These are phyloP conservation scores for Cotesia congregata DNA, from an alignment of 2,888 invertebrate genomes.

Conservation along the genomic window DNA sequence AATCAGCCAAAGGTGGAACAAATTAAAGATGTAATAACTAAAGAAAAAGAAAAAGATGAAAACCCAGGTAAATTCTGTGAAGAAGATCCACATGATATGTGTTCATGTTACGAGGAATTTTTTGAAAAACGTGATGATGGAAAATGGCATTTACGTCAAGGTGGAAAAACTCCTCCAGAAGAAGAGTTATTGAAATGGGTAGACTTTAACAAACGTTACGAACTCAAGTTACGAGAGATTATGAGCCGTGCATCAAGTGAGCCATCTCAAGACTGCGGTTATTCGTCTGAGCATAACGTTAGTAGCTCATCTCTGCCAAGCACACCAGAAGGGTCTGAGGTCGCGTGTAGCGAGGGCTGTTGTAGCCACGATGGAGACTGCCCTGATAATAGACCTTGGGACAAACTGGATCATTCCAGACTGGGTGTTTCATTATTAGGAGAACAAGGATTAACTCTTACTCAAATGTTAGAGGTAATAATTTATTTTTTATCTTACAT, in stretches of 20 bases:
- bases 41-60: constrained; percentile 45
- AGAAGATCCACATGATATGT: constrained; percentile 18
- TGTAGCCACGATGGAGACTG: constrained; percentile 79
- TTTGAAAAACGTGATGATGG: constrained; percentile 52
- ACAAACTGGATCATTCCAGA: constrained; percentile 58
- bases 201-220: constrained; percentile 67
- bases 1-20: constrained; percentile 52
- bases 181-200: constrained; percentile 65
- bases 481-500: not conserved
- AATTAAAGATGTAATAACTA: constrained; percentile 45
- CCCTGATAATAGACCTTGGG: constrained; percentile 54
- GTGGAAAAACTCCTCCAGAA: constrained; percentile 55
- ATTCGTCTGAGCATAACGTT: constrained; percentile 87
- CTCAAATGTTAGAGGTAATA: constrained; percentile 84
- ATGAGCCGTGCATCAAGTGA: constrained; percentile 76
- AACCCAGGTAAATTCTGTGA: constrained; percentile 42
- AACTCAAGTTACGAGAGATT: constrained; percentile 69
- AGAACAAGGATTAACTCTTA: constrained; percentile 73
- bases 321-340: constrained; percentile 91
- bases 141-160: constrained; percentile 51
- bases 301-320: constrained; percentile 85
- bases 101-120: constrained; percentile 49
- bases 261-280: constrained; percentile 85
- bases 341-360: constrained; percentile 90
- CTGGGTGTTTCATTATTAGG: constrained; percentile 61